These are phyloP conservation scores for Rutpela maculata DNA, from an alignment of 2,888 invertebrate genomes.

Conservation along the genomic window DNA sequence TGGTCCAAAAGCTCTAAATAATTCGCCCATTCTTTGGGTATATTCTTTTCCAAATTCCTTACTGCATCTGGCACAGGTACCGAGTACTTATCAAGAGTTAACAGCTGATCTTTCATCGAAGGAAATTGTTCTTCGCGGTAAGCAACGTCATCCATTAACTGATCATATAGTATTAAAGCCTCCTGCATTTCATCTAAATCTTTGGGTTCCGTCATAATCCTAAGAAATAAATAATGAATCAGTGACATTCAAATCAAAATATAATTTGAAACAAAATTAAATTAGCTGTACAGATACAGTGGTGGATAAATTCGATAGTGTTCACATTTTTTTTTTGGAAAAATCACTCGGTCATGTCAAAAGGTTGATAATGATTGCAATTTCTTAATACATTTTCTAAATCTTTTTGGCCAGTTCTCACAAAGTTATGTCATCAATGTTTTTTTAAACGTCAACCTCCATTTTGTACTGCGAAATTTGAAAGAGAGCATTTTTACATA, in stretches of 20 bases:
- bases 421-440: too few relatives aligned
- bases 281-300: not conserved
- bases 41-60: slow-evolving; percentile 76
- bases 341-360: too few relatives aligned
- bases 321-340: too few relatives aligned
- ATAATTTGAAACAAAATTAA: not conserved
- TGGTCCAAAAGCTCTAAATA: slow-evolving; percentile 83
- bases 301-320: too few relatives aligned
- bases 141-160: slow-evolving; percentile 80
- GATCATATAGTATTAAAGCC: slow-evolving; percentile 82
- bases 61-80: slow-evolving; percentile 81
- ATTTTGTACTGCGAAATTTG: too few relatives aligned
- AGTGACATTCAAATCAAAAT: not conserved
- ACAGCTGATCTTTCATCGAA: slow-evolving; percentile 85
- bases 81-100: slow-evolving; percentile 84
- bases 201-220: slow-evolving; percentile 81
- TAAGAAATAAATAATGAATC: slow-evolving; percentile 65
- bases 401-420: too few relatives aligned
- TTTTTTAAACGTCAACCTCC: too few relatives aligned
- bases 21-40: slow-evolving; percentile 81
- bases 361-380: too few relatives aligned
- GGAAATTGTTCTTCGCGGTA: slow-evolving; percentile 83
- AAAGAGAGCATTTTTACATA: too few relatives aligned
- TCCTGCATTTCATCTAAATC: slow-evolving; percentile 84
- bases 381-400: too few relatives aligned